These are phyloP conservation scores for Chaenodraco wilsoni DNA, from an alignment of 2,797 vertebrate species.

Conservation along the genomic window DNA sequence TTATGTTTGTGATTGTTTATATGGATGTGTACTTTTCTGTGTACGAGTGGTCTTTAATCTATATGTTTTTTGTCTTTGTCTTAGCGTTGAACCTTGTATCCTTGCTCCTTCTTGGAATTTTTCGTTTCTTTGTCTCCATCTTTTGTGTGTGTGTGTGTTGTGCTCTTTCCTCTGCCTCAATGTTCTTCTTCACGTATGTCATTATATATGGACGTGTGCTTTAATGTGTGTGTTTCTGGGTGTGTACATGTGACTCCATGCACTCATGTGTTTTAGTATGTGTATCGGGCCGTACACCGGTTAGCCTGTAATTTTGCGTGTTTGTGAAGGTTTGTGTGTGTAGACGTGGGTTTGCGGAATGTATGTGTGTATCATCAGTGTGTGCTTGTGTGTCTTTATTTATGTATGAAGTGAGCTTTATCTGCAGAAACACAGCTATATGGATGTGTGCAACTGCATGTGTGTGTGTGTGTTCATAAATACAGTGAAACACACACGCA, in stretches of 20 bases:
- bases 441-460: conserved; percentile 20
- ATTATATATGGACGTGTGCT: conserved; percentile 25
- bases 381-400: conserved; percentile 32
- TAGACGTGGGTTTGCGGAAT: conserved; percentile 48
- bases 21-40: background rate
- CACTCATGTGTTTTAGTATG: conserved; percentile 12
- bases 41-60: background rate
- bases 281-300: conserved; percentile 15
- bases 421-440: conserved; percentile 34
- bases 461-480: conserved; percentile 25
- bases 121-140: background rate
- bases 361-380: conserved; percentile 24
- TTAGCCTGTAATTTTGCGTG: conserved; percentile 54
- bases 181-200: conserved; percentile 12
- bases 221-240: conserved; percentile 12
- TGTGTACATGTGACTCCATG: conserved; percentile 7
- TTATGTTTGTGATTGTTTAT: background rate
- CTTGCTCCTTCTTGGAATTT: background rate
- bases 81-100: background rate
- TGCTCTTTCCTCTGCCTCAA: conserved; percentile 1
- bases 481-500: conserved; percentile 45
- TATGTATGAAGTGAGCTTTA: conserved; percentile 48
- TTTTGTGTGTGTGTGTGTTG: conserved; percentile 12
- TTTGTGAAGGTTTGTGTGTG: conserved; percentile 22
- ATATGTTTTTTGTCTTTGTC: background rate